phyloP scores from a whole-genome alignment of 1,140 invertebrate genomes.

The Phortica variegata region DNA sequence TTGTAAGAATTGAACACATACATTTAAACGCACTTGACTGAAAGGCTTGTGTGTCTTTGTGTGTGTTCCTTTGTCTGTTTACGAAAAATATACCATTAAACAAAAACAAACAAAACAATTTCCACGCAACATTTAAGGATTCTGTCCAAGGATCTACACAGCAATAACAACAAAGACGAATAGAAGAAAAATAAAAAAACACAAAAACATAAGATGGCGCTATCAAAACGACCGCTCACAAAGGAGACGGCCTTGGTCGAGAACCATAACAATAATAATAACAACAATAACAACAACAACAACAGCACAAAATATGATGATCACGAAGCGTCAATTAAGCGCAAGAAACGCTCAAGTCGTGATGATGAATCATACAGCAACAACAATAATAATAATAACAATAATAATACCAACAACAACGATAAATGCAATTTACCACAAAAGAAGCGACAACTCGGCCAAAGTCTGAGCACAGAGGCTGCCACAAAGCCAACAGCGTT shows the following conservation, averaged over 20 bases:
- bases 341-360: conserved; percentile 50
- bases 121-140: no score
- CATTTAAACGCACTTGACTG: no score
- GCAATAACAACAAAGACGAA: no score
- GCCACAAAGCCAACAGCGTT: conserved; percentile 22
- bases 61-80: no score
- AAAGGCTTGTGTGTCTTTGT: no score
- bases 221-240: conserved; percentile 51
- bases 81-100: no score
- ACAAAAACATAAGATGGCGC: conserved; percentile 50
- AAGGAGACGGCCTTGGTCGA: conserved; percentile 48
- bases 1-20: no score
- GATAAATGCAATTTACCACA: conserved; percentile 59
- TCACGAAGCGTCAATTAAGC: conserved; percentile 45
- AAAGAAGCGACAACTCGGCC: conserved; percentile 62
- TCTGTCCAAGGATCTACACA: no score
- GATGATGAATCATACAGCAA: conserved; percentile 39
- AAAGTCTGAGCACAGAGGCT: conserved; percentile 2
- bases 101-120: no score
- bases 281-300: conserved; percentile 8
- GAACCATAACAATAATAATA: conserved; percentile 28
- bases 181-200: no score
- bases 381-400: conserved; percentile 30
- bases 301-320: conserved; percentile 28
- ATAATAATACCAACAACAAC: conserved; percentile 32